Base-by-base conservation (phyloP, 2,113 vertebrate genomes). In the Pygoscelis antarcticus region DNA sequence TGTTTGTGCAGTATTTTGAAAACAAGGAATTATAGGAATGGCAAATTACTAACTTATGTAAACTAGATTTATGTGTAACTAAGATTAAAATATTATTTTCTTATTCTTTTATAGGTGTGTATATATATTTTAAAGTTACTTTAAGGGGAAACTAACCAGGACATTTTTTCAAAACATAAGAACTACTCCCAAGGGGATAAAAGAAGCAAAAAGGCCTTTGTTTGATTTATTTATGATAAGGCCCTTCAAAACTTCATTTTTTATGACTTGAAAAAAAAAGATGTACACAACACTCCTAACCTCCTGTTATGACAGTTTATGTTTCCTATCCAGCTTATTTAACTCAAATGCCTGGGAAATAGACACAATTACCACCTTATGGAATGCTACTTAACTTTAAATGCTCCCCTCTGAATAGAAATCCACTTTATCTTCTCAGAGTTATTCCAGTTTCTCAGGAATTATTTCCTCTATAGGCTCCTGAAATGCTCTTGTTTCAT, bases 351-450 rank as follows among this genome's bases (percentile, higher is more conserved):
- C 95, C 95, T 98, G 96, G 97, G 97, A 98, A 98, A 98, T 96
- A 98, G 98, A 97, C 92, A 97, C 97, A 97, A 98, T 98, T 98
- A 98, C 97, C 97, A 98, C 98, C 98, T 98, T 97, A 98, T 97
- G 98, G 98, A 98, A 98, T 97, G 97, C 97, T 98, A 96, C 97
- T 98, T 98, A 98, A 98, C 96, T 98, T 98, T 98, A 98, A 98
- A 98, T 77, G 60, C 96, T 98, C 98, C 98, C 97, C 76, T 94
- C 88, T 98, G 98, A 98, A 97, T 97, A 97, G 97, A 97, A 98
- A 97, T 61, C 78, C 79, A 96, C 97, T 97, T 97, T 97, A 98
- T 98, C 97, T 96, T 98, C 97, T 95, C 97, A 97, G 97, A 98
- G 95, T 97, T 98, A 97, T 98, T 98, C 97, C 96, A 95, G 88